phyloP scores from a whole-genome alignment of 2,113 vertebrate genomes.

The Nothobranchius kuhntae region DNA sequence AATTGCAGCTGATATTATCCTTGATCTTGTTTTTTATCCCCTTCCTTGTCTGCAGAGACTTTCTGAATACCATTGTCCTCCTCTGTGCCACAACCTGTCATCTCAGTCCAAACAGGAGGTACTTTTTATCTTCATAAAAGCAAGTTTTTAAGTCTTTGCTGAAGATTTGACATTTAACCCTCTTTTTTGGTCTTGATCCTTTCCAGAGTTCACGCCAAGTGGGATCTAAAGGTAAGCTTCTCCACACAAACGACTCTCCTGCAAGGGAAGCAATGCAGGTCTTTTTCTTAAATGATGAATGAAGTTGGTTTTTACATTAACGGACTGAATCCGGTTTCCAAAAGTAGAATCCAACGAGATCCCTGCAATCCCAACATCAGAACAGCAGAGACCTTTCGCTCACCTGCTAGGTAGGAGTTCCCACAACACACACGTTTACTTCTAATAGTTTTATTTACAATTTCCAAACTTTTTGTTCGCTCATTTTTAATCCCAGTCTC shows the following conservation, averaged over 20 bases:
- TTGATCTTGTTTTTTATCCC: not conserved
- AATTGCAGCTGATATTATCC: not conserved
- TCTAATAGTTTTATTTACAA: not conserved
- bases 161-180: not conserved
- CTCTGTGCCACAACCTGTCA: constrained; percentile 26
- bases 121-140: not conserved
- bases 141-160: not conserved
- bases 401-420: constrained; percentile 54
- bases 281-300: too few species aligned
- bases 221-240: constrained; percentile 23
- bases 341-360: constrained; percentile 39
- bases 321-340: not conserved
- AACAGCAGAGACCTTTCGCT: constrained; percentile 50
- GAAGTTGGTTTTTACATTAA: not conserved
- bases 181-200: not conserved
- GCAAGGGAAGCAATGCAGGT: too few species aligned
- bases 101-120: constrained; percentile 23
- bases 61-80: not conserved
- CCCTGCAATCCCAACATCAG: not conserved
- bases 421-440: not conserved
- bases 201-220: constrained; percentile 30
- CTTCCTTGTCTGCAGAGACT: constrained; percentile 15
- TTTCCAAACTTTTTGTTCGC: not conserved
- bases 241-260: not conserved
- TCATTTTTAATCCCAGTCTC: constrained; percentile 26